A percentile compares a stretch with the other conserved stretches of the same genome.
Evolutionary conservation across 2,797 vertebrate species (phyloP).

Genomic region (Megaceryle alcyon): DNA sequence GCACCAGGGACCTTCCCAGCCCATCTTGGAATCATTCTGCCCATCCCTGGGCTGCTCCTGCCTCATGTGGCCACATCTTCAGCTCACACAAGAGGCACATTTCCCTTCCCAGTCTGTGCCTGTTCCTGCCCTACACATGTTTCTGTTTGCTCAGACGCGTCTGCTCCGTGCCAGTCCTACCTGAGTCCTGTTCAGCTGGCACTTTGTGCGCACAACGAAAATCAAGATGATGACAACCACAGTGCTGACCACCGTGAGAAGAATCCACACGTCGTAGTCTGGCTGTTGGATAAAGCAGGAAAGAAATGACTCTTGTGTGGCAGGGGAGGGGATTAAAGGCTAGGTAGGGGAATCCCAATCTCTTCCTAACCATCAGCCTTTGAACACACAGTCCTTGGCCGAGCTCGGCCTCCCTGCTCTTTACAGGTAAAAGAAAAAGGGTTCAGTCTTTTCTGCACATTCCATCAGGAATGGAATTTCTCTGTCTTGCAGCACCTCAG

Average conservation of each 20-base stretch:
- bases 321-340: background rate
- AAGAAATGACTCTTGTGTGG: background rate
- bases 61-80: background rate
- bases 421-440: background rate
- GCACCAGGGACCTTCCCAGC: background rate
- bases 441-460: background rate
- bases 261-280: constrained; percentile 93
- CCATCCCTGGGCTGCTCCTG: background rate
- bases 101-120: background rate
- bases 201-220: constrained; percentile 90
- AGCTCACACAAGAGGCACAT: background rate
- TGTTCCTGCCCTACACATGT: background rate
- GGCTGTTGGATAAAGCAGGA: constrained; percentile 77
- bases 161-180: constrained; percentile 72
- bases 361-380: background rate
- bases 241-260: constrained; percentile 91
- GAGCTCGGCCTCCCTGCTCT: background rate
- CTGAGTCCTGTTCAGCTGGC: constrained; percentile 89
- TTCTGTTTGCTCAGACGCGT: background rate
- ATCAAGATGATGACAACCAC: constrained; percentile 89
- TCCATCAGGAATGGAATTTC: background rate
- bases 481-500: background rate
- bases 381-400: background rate
- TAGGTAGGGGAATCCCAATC: background rate
- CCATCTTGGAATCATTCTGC: background rate